Base-by-base conservation (phyloP, 2,888 invertebrate species). In the Caenorhabditis sp. region DNA sequence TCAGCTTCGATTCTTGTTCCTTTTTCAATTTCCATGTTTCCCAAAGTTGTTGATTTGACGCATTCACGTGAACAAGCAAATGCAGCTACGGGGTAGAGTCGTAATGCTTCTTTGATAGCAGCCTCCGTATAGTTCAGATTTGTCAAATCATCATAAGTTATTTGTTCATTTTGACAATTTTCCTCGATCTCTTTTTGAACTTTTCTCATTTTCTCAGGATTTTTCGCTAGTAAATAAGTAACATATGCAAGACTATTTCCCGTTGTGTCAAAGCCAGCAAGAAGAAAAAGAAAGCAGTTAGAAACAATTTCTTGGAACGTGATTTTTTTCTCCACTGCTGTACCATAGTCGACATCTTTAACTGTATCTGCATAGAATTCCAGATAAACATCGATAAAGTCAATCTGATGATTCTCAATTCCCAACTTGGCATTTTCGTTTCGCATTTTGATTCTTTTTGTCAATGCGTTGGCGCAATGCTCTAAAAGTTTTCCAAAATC, bases 241-340 rank as follows among this genome's bases (percentile, higher is more conserved):
- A 88, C 85, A 77, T 89, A 90, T 2, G 88, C 88, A 14, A 91
- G 81, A 2, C 90, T 85, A 12, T 89, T 89, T 8, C 90, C 89
- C 0, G 90, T 90, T 0, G 91, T 91, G 78, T 91, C 85, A 61
- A 82, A 87, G n/a, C 85, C 86, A 58, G 86, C 86, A 0, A 85
- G 59, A 14, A 87, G 65, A 67, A 87, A 85, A 0, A 85, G 62
- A 17, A 83, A 68, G 36, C 84, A 84, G 17, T 80, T 76, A 1
- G 74, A 67, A 17, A 79, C 69, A 23, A 85, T 81, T 57, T 87
- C 87, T 56, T 82, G 80, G 1, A 68, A 59, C 0, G 79, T 78
- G 1, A 84, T 66, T 43, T 81, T 77, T 26, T 76, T 75, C n/a
- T 72, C 63, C 12, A 83, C 17, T 38, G 59, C 49, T 27, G 26